phyloP scores from a whole-genome alignment of 2,888 invertebrate species.

The Pseudanteris insignis region DNA sequence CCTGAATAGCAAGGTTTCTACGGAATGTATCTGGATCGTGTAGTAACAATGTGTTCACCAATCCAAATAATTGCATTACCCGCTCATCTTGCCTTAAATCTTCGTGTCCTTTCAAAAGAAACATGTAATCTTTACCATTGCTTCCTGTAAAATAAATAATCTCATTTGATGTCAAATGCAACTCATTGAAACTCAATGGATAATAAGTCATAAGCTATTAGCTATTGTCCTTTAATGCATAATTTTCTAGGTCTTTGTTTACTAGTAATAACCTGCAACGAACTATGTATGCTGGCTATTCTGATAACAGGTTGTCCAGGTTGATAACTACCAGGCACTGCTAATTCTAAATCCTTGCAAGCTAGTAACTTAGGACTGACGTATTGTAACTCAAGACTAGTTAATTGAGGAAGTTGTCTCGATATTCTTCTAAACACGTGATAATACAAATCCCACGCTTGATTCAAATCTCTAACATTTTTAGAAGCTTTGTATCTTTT shows the following conservation, averaged over 20 bases:
- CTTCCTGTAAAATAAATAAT: slow-evolving; percentile 82
- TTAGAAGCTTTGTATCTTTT: slow-evolving; percentile 85
- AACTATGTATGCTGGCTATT: slow-evolving; percentile 90
- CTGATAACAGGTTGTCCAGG: slow-evolving; percentile 90
- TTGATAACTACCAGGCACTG: slow-evolving; percentile 97
- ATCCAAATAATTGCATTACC: slow-evolving; percentile 97
- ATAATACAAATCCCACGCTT: slow-evolving; percentile 99
- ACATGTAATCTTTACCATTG: slow-evolving; percentile 98
- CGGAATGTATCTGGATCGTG: slow-evolving; percentile 96
- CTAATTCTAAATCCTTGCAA: slow-evolving; percentile 92
- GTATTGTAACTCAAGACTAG: slow-evolving; percentile 91
- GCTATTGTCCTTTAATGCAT: slow-evolving; percentile 84
- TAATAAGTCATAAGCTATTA: too few relatives aligned
- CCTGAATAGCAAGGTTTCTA: slow-evolving; percentile 78
- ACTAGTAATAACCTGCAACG: slow-evolving; percentile 94
- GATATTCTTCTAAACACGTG: slow-evolving; percentile 97
- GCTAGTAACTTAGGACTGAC: slow-evolving; percentile 91
- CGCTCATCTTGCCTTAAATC: slow-evolving; percentile 98
- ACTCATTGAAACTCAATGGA: too few relatives aligned
- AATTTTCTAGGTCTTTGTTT: slow-evolving; percentile 97
- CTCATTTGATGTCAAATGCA: too few relatives aligned
- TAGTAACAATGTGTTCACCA: slow-evolving; percentile 93
- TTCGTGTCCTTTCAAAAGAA: slow-evolving; percentile 98
- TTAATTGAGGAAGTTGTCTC: slow-evolving; percentile 90
- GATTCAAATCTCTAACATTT: slow-evolving; percentile 90